Base-by-base conservation (phyloP, 1,140 invertebrate genomes). In the Sminthurides bifidus region DNA sequence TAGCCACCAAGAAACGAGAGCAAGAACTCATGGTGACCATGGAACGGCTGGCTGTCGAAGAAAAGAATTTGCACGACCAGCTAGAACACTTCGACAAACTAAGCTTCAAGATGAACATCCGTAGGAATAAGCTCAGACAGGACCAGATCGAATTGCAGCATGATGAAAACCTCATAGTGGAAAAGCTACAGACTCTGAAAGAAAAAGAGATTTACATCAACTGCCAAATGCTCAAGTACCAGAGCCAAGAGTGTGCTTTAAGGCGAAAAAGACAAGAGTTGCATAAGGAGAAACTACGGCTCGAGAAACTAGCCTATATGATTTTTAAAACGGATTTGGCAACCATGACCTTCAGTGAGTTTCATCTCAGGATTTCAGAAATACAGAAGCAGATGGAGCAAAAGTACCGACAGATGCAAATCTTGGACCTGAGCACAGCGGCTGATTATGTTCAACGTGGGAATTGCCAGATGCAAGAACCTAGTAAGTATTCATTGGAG, bases 291-390 rank as follows among this genome's bases (percentile, higher is more conserved):
- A 49, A 35, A 19, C 23, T 49, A 12, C 8, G 46, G 10, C 31
- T 49, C 6, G 46, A 49, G 17, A 49, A 49, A 33, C 30, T 49
- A 4, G 46, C 46, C 10, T 35, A 49, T 49, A 12, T 49, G 19
- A 49, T 49, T 3, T 49, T 49, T 21, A 33, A 49, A 49, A 49
- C 46, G 3, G 46, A 49, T 23, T 35, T 49, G n/a, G 35, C 29
- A 21, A 35, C 46, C 3, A 49, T 35, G 27, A 49, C 46, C 14
- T 49, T 33, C 46, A 49, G 35, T 12, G 46, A 49, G 21, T 49
- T 49, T 21, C 17, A 49, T 29, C 6, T 3, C 8, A 5, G 29
- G 14, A 30, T 49, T 35, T 17, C 17, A 5, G 35, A 35, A 21
- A 49, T 49, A 31, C 46, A 49, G 17, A 17, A 24, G 5, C 4